phyloP scores from a whole-genome alignment of 2,888 invertebrate genomes.

The Allolobophora icterica region DNA sequence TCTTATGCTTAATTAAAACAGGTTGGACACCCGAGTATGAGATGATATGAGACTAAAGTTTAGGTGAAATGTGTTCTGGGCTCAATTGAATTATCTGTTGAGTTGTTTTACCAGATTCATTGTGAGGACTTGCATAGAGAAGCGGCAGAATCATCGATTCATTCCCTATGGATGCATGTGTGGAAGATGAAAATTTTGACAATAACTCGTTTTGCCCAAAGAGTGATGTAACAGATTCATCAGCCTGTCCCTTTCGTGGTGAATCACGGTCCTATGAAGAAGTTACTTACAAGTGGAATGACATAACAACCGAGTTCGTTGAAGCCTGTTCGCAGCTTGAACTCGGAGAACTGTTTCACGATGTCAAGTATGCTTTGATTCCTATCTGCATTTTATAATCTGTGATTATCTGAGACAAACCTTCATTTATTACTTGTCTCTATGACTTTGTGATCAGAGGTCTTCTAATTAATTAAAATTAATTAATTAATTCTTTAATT shows the following conservation, averaged over 20 bases:
- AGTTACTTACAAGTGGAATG: conserved; percentile 53
- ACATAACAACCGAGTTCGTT: conserved; percentile 61
- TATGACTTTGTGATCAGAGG: neutral
- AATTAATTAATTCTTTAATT: no score
- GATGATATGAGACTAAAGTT: neutral
- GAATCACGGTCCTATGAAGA: neutral
- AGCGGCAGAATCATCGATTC: neutral
- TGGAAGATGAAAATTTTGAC: conserved; percentile 3
- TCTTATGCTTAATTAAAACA: neutral
- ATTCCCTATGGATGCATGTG: neutral
- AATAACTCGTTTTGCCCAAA: neutral
- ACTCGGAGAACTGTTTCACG: conserved; percentile 88
- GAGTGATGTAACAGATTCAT: neutral
- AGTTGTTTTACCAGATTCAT: neutral
- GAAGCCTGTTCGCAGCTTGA: conserved; percentile 72
- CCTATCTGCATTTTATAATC: neutral
- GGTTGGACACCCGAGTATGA: neutral
- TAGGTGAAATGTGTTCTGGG: neutral
- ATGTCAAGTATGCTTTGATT: conserved; percentile 75
- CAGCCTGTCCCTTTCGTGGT: neutral
- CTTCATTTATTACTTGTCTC: neutral
- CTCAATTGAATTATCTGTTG: neutral
- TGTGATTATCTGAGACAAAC: neutral
- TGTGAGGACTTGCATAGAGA: neutral
- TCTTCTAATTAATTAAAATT: no score